phyloP scores from a whole-genome alignment of 1,140 invertebrate species.

The Anastrepha ludens region DNA sequence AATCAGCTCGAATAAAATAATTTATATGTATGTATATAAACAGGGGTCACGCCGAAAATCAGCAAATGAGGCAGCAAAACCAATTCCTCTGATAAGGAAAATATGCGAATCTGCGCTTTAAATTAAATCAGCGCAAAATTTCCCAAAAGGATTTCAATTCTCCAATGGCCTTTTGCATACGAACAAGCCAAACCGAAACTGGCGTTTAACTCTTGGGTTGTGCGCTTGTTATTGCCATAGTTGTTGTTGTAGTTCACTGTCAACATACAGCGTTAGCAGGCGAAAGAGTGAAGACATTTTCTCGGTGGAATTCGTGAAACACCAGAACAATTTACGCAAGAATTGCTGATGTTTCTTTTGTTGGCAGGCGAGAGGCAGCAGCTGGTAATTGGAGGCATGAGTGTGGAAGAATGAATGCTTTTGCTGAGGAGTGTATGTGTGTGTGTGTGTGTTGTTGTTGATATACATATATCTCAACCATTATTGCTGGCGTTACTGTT shows the following conservation, averaged over 20 bases:
- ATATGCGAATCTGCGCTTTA: slow-evolving; percentile 34
- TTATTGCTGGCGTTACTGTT: neutral
- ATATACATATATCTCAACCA: neutral
- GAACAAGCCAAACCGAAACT: neutral
- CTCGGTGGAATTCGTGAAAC: slow-evolving; percentile 35
- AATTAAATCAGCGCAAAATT: slow-evolving; percentile 43
- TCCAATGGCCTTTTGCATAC: slow-evolving; percentile 17
- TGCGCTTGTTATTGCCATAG: neutral
- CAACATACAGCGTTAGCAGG: neutral
- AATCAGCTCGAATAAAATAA: too few species aligned
- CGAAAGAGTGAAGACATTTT: slow-evolving; percentile 1
- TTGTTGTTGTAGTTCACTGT: neutral
- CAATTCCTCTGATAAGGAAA: neutral
- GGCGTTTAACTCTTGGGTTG: neutral
- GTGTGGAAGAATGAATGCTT: neutral
- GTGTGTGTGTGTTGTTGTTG: neutral
- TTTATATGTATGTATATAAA: too few species aligned
- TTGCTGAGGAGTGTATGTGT: neutral
- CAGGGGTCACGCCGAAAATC: neutral
- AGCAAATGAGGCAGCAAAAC: neutral
- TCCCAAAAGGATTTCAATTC: slow-evolving; percentile 50
- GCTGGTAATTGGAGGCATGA: neutral
- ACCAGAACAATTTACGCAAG: slow-evolving; percentile 51
- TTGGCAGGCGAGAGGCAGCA: neutral
- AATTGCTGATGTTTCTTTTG: slow-evolving; percentile 8